These are phyloP conservation scores for Oscheius myriophilus DNA, from an alignment of 2,888 invertebrate genomes.

Conservation along the genomic window DNA sequence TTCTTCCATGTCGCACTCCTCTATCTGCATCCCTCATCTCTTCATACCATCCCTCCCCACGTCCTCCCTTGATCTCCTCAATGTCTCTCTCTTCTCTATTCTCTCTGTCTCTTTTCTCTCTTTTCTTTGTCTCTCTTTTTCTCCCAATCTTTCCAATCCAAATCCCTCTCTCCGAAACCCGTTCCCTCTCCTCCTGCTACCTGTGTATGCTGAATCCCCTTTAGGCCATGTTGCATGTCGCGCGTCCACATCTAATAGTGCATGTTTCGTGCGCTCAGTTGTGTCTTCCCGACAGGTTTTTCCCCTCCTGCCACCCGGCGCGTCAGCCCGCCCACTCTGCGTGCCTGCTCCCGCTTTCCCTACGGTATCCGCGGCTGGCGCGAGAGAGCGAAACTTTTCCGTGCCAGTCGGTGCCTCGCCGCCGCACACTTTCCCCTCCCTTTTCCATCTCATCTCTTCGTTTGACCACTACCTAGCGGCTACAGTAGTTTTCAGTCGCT, in stretches of 20 bases:
- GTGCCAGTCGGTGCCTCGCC: not conserved
- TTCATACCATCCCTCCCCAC: too few species aligned
- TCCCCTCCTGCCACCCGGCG: conserved; percentile 6
- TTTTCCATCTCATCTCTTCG: not conserved
- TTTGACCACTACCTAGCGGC: conserved; percentile 6
- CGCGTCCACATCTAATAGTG: conserved; percentile 23
- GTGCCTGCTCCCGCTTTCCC: conserved; percentile 1
- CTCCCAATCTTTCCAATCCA: not conserved
- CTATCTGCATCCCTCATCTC: too few species aligned
- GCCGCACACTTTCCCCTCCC: not conserved
- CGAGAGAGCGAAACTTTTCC: conserved; percentile 5
- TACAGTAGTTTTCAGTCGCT: conserved; percentile 2
- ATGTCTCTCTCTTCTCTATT: too few species aligned
- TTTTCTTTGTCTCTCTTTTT: not conserved
- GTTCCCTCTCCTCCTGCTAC: conserved; percentile 5
- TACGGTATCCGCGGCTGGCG: conserved; percentile 19
- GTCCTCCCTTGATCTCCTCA: too few species aligned
- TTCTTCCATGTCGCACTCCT: too few species aligned
- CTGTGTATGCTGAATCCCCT: not conserved
- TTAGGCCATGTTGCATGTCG: conserved; percentile 5
- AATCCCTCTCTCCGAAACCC: not conserved
- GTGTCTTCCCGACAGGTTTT: conserved; percentile 25
- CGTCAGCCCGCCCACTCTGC: conserved; percentile 1
- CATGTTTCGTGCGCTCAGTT: conserved; percentile 26
- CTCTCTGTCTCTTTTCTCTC: too few species aligned